Evolutionary conservation across 1,140 invertebrate genomes (phyloP).

Genomic region (Stegodyphus dumicola): DNA sequence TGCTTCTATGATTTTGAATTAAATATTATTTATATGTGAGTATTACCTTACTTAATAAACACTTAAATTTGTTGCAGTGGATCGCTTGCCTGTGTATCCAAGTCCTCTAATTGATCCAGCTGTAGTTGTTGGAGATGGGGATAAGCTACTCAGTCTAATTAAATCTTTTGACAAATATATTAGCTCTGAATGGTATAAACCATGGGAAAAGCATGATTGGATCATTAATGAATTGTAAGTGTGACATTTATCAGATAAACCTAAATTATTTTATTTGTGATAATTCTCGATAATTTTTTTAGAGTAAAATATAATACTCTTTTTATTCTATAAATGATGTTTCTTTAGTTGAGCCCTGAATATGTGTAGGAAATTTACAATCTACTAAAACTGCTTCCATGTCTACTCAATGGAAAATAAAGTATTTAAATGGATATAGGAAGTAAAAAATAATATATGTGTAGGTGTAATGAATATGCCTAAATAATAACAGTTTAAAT

Average conservation of each 20-base stretch:
- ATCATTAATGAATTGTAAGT: slow-evolving; percentile 69
- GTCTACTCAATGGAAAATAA: too few relatives aligned
- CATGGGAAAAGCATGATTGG: slow-evolving; percentile 69
- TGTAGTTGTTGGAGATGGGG: slow-evolving; percentile 66
- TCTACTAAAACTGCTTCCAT: too few relatives aligned
- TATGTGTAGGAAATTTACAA: too few relatives aligned
- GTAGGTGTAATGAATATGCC: too few relatives aligned
- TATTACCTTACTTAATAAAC: not conserved
- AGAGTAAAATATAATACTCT: not conserved
- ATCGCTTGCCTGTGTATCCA: slow-evolving; percentile 65
- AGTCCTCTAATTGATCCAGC: slow-evolving; percentile 66
- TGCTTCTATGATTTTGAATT: too few relatives aligned
- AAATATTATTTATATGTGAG: not conserved
- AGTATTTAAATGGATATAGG: too few relatives aligned
- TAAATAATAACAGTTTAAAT: too few relatives aligned
- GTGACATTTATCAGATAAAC: not conserved
- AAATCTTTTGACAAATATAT: slow-evolving; percentile 67
- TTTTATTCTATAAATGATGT: too few relatives aligned
- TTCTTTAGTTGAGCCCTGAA: too few relatives aligned
- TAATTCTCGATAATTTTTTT: not conserved
- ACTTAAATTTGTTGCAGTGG: slow-evolving; percentile 62
- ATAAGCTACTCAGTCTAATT: slow-evolving; percentile 64
- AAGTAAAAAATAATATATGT: too few relatives aligned
- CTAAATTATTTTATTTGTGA: too few relatives aligned
- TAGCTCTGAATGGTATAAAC: slow-evolving; percentile 69